A percentile compares a stretch with the other conserved stretches of the same genome.
These are phyloP conservation scores for Mystacides longicornis DNA, from an alignment of 2,888 invertebrate genomes.

Conservation along the genomic window DNA sequence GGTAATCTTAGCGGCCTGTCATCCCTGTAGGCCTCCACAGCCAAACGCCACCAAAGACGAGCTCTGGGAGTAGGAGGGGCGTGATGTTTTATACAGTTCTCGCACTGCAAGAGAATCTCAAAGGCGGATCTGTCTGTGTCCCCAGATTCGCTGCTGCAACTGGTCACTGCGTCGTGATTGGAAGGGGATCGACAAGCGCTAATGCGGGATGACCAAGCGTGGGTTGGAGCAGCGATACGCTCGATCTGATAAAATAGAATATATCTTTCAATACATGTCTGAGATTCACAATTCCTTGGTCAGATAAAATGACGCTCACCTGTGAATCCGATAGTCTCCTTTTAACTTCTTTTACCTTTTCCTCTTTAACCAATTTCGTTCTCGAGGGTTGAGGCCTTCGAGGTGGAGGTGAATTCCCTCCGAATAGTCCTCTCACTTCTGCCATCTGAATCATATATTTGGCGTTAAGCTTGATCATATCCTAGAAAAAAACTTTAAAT, in stretches of 20 bases:
- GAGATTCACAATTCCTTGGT: too few species aligned
- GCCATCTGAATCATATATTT: conserved; percentile 80
- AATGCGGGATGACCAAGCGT: conserved; percentile 53
- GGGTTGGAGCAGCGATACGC: conserved; percentile 59
- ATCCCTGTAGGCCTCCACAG: conserved; percentile 4
- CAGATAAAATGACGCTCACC: conserved; percentile 14
- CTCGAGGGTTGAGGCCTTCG: conserved; percentile 35
- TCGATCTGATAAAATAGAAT: conserved; percentile 43
- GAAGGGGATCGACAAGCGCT: conserved; percentile 28
- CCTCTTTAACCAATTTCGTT: conserved; percentile 36
- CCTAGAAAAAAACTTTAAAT: conserved; percentile 43
- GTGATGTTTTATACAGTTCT: conserved; percentile 36
- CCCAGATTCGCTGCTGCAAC: conserved; percentile 37
- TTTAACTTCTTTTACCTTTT: conserved; percentile 21
- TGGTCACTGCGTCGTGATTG: conserved; percentile 2
- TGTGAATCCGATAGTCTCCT: conserved; percentile 19
- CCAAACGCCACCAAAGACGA: conserved; percentile 20
- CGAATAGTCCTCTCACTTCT: conserved; percentile 72
- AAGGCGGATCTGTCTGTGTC: neutral
- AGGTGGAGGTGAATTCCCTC: conserved; percentile 40
- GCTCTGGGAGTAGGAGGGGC: conserved; percentile 35
- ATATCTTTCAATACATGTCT: neutral
- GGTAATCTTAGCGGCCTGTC: conserved; percentile 12
- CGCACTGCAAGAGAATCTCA: conserved; percentile 28
- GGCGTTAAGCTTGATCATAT: conserved; percentile 69